Percentiles rank a stretch among this genome's conserved stretches.
Conservation (phyloP, 2,113 vertebrate species). For the Sinocyclocheilus anshuiensis region DNA sequence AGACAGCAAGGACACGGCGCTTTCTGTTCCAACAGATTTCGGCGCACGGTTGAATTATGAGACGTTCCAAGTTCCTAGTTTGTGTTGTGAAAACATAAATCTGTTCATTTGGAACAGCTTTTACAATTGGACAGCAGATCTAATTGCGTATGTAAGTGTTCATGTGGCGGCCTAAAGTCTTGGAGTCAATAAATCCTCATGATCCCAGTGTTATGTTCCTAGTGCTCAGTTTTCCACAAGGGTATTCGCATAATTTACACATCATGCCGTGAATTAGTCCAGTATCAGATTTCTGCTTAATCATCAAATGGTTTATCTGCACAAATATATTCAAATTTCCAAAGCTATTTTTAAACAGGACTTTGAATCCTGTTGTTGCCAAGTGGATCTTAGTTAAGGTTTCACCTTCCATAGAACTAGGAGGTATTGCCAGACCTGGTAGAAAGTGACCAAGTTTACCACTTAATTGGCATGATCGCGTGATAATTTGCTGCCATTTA, state of each 20-base stretch:
- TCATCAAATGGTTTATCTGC: conserved; percentile 46
- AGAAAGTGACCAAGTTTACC: conserved; percentile 55
- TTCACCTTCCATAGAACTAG: conserved; percentile 51
- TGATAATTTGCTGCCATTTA: conserved; percentile 77
- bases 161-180: background rate
- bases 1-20: conserved; percentile 63
- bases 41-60: conserved; percentile 51
- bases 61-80: conserved; percentile 18
- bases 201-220: conserved; percentile 57
- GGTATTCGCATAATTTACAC: conserved; percentile 65
- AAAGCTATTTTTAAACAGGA: background rate
- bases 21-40: conserved; percentile 55
- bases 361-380: background rate
- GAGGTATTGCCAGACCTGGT: background rate
- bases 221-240: conserved; percentile 66
- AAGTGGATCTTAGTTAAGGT: background rate
- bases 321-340: background rate
- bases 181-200: conserved; percentile 1
- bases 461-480: conserved; percentile 75
- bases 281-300: conserved; percentile 53
- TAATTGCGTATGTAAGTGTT: conserved; percentile 20
- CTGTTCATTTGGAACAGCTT: conserved; percentile 14
- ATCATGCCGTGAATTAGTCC: conserved; percentile 57
- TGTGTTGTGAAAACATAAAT: conserved; percentile 27
- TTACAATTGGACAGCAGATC: background rate